These are phyloP conservation scores for Acanthisitta chloris DNA, from an alignment of 2,113 vertebrate species.

Conservation along the genomic window DNA sequence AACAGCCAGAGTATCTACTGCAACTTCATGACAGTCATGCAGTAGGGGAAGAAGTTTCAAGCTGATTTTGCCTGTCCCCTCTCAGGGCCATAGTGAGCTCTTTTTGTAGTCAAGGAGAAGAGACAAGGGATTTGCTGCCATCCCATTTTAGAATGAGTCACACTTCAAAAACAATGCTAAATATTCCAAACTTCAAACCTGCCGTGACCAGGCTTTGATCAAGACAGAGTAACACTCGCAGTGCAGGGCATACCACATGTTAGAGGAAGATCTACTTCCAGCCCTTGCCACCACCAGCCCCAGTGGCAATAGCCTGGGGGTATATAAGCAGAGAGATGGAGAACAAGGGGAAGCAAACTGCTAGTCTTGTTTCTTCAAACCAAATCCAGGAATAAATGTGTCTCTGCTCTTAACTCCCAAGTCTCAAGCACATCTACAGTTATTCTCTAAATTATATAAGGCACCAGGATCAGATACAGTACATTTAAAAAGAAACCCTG, in stretches of 20 bases:
- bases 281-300: background rate
- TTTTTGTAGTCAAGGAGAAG: background rate
- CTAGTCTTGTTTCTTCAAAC: background rate
- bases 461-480: background rate
- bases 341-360: background rate
- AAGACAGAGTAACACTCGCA: background rate
- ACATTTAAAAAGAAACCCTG: slow-evolving; percentile 2
- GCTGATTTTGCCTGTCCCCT: background rate
- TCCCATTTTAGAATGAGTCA: background rate
- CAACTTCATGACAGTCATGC: background rate
- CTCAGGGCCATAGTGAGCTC: background rate
- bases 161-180: background rate
- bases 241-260: background rate
- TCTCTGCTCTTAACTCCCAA: background rate
- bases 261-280: background rate
- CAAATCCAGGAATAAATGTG: background rate
- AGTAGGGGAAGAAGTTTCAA: background rate
- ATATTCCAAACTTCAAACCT: background rate
- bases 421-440: background rate
- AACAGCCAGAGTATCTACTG: background rate
- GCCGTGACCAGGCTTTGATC: background rate
- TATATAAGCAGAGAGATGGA: background rate
- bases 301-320: background rate
- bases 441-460: background rate
- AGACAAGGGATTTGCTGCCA: background rate